phyloP scores from a whole-genome alignment of 2,113 vertebrate genomes.

The Oreotrochilus melanogaster region DNA sequence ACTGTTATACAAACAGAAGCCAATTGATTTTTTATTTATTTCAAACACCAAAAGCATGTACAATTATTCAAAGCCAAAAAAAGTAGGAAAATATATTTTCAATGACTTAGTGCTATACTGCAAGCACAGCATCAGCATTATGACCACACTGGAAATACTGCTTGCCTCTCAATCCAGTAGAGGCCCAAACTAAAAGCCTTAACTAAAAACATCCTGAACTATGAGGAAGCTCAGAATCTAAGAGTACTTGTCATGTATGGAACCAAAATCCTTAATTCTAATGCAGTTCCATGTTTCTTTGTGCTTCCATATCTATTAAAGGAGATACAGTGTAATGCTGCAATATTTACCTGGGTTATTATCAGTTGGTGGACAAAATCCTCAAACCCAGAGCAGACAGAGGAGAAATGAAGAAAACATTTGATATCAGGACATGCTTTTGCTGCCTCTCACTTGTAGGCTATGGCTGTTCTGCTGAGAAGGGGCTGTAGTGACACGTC shows the following conservation, averaged over 20 bases:
- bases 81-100: background rate
- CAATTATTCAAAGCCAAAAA: background rate
- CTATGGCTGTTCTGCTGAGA: background rate
- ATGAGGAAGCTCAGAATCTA: background rate
- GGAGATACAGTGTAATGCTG: background rate
- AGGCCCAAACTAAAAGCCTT: background rate
- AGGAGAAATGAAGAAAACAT: background rate
- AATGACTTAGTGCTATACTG: background rate
- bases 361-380: background rate
- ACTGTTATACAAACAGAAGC: constrained; percentile 4
- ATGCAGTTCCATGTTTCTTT: background rate
- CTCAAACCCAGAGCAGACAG: background rate
- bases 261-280: background rate
- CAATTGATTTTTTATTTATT: background rate
- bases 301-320: background rate
- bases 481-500: background rate
- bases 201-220: background rate
- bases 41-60: background rate
- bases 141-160: background rate
- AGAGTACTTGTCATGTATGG: background rate
- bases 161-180: background rate
- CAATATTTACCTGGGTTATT: background rate
- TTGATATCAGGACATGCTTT: background rate
- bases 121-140: background rate
- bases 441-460: background rate